Base-by-base conservation (phyloP, 2,888 invertebrate genomes). In the Heliothis peltigera region DNA sequence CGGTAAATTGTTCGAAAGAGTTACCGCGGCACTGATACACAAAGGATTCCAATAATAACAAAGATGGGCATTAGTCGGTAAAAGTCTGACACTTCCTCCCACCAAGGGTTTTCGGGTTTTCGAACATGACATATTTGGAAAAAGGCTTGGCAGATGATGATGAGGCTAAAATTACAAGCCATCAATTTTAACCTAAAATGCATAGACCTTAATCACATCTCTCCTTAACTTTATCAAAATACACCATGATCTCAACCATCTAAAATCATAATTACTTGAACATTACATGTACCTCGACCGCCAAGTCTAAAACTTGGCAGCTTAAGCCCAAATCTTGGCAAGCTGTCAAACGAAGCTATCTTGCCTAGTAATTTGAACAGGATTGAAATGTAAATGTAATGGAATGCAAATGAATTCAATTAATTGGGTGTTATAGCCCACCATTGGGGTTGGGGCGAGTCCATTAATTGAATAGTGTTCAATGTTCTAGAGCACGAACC, bases 131-230 rank as follows among this genome's bases (percentile, higher is more conserved):
- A 25, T 25, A 25, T 7, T 25, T 25, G 8, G 6, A 1, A 25
- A 25, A 25, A 25, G 0, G 8, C 8, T 4, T 6, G 7, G 1
- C 25, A 25, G 25, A 25, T 2, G 25, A 25, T 25, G 25, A 25
- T 25, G 25, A 2, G 4, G 25, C 25, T 25, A 4, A 25, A 4
- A 25, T 25, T 25, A 25, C 25, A 6, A 25, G 25, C 25, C 46
- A n/a, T 52, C 19, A 25, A 8, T 35, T 49, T 46, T 15, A 18
- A n/a, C 6, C 8, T 5, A 18, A 25, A 25, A 25, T 1, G 28
- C 22, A 65, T 65, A 49, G 25, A 32, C 66, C 53, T 32, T 70
- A 65, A 70, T 72, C 48, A 32, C 64, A 19, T 49, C 7, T 53
- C 57, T 58, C 25, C 25, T 25, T 65, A 72, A n/a, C 65, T 18